A percentile compares a stretch with the other conserved stretches of the same genome.
Evolutionary conservation across 2,113 vertebrate genomes (phyloP).

Genomic region (Poeciliopsis retropinna): DNA sequence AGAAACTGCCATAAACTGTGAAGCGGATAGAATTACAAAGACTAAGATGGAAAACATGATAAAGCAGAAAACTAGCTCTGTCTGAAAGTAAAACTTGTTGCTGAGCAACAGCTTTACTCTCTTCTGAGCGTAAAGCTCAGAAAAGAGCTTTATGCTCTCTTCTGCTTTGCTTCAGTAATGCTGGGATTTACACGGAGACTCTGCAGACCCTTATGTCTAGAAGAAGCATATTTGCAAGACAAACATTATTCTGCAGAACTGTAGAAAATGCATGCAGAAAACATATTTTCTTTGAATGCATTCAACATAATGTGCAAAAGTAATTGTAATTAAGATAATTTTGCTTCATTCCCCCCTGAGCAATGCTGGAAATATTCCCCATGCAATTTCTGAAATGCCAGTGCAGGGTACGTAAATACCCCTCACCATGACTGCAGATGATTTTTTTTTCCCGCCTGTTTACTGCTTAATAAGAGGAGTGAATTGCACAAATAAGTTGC

Average conservation of each 20-base stretch:
- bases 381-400: constrained; percentile 12
- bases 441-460: constrained; percentile 47
- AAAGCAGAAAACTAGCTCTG: background rate
- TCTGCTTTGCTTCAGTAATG: background rate
- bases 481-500: constrained; percentile 63
- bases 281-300: constrained; percentile 11
- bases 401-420: constrained; percentile 34
- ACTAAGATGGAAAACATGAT: constrained; percentile 1
- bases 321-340: constrained; percentile 3
- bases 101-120: constrained; percentile 57
- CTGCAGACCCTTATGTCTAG: background rate
- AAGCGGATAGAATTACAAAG: background rate
- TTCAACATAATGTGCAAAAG: constrained; percentile 18
- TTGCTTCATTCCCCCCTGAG: constrained; percentile 20
- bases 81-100: constrained; percentile 46
- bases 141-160: no score
- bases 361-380: constrained; percentile 1
- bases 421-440: constrained; percentile 1
- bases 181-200: background rate
- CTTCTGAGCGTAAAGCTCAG: background rate
- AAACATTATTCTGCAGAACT: constrained; percentile 8
- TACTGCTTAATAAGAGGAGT: constrained; percentile 34
- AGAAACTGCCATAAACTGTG: background rate
- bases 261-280: background rate
- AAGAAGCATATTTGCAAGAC: constrained; percentile 11